Conservation (phyloP, 1,140 invertebrate genomes). For the Drosophila busckii region DNA sequence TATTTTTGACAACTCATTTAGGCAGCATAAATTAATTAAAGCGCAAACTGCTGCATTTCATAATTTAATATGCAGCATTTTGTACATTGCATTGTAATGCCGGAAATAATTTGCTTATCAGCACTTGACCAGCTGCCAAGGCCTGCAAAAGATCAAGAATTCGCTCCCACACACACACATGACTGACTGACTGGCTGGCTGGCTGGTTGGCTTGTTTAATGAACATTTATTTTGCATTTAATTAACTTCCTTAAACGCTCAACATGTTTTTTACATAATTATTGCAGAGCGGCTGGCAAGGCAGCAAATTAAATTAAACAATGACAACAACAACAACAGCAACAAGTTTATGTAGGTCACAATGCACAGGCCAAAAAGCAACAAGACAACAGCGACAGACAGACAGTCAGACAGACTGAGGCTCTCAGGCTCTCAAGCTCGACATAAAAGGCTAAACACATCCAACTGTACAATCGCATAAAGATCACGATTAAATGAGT, state of each 20-base stretch:
- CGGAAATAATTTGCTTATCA: slow-evolving; percentile 22
- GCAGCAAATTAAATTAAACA: slow-evolving; percentile 38
- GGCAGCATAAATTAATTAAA: too few species aligned
- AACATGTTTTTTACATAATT: slow-evolving; percentile 72
- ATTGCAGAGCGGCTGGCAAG: slow-evolving; percentile 33
- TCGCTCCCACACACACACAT: slow-evolving; percentile 28
- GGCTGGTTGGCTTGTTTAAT: slow-evolving; percentile 61
- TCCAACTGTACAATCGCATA: slow-evolving; percentile 75
- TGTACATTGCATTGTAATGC: neutral
- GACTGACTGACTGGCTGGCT: slow-evolving; percentile 51
- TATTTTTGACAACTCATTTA: too few species aligned
- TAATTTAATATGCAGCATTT: too few species aligned
- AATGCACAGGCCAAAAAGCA: slow-evolving; percentile 46
- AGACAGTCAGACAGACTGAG: slow-evolving; percentile 12
- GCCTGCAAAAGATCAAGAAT: slow-evolving; percentile 18
- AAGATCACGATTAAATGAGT: slow-evolving; percentile 77
- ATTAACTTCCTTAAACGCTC: slow-evolving; percentile 74
- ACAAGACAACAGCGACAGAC: slow-evolving; percentile 27
- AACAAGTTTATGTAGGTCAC: slow-evolving; percentile 63
- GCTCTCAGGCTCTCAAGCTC: slow-evolving; percentile 24
- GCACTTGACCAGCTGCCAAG: slow-evolving; percentile 17
- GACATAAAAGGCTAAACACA: slow-evolving; percentile 77
- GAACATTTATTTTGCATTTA: slow-evolving; percentile 73
- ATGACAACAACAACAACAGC: slow-evolving; percentile 27
- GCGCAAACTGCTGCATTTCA: too few species aligned